A percentile compares a stretch with the other conserved stretches of the same genome.
Conservation (phyloP, 2,113 vertebrate species). For the Tamias sibiricus region DNA sequence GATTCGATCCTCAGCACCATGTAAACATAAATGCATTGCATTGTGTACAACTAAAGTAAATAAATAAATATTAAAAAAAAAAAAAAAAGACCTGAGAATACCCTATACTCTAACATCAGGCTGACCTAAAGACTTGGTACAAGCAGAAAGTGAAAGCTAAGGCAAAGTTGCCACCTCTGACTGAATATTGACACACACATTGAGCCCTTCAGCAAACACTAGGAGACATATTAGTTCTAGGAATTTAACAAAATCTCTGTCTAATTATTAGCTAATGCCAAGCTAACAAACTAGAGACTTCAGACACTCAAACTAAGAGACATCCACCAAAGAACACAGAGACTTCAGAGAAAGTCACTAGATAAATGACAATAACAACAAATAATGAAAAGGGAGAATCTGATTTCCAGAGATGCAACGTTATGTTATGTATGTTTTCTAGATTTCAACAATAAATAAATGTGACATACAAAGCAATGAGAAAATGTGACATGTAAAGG, state of each 20-base stretch:
- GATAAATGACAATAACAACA: background rate
- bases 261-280: background rate
- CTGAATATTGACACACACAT: background rate
- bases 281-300: background rate
- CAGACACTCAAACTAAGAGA: background rate
- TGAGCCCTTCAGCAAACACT: background rate
- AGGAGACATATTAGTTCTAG: background rate
- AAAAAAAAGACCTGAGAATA: too few species aligned
- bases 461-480: background rate
- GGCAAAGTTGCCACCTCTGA: background rate
- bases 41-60: too few species aligned
- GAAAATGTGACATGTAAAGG: background rate
- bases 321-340: background rate
- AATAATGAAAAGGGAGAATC: background rate
- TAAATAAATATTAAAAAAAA: too few species aligned
- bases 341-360: background rate
- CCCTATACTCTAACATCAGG: background rate
- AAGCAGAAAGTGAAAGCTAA: background rate
- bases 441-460: background rate
- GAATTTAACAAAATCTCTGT: background rate
- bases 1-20: too few species aligned
- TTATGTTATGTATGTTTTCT: background rate
- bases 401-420: background rate
- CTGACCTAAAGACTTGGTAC: background rate
- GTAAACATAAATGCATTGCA: too few species aligned